These are phyloP conservation scores for Protodeltote pygarga DNA, from an alignment of 2,888 invertebrate species.

Conservation along the genomic window DNA sequence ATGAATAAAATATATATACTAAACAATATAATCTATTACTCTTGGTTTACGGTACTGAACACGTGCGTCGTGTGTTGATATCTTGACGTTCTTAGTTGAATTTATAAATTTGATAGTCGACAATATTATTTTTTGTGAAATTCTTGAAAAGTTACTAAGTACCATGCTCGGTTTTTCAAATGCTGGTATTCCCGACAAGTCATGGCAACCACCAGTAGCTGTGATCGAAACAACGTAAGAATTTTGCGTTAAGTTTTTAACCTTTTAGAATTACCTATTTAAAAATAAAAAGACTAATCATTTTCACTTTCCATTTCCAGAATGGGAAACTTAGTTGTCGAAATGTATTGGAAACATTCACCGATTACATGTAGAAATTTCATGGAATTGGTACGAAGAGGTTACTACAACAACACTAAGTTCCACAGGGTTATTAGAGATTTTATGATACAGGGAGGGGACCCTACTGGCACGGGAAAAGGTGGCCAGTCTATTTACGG, in stretches of 20 bases:
- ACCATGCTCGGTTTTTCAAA: constrained; percentile 84
- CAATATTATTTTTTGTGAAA: not conserved
- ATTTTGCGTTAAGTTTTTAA: not conserved
- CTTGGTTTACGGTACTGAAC: too few species aligned
- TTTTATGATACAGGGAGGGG: constrained; percentile 98
- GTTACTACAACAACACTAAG: constrained; percentile 98
- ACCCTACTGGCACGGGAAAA: constrained; percentile 98
- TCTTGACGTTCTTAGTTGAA: too few species aligned
- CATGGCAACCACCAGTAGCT: constrained; percentile 95
- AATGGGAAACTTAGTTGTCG: constrained; percentile 97
- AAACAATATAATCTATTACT: too few species aligned
- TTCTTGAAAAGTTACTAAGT: not conserved
- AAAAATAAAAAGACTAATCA: too few species aligned
- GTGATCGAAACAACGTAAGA: constrained; percentile 94
- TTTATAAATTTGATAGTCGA: too few species aligned
- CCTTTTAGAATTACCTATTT: too few species aligned
- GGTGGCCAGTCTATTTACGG: constrained; percentile 99
- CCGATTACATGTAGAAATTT: constrained; percentile 99
- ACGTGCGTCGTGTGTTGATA: too few species aligned
- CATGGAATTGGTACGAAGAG: constrained; percentile 96
- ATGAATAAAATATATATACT: too few species aligned
- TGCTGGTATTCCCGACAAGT: constrained; percentile 94
- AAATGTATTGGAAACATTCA: constrained; percentile 99
- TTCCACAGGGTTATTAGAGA: constrained; percentile 98
- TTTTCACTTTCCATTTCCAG: constrained; percentile 80